Base-by-base conservation (phyloP, 2,797 vertebrate species). In the Corythornis leucogaster region DNA sequence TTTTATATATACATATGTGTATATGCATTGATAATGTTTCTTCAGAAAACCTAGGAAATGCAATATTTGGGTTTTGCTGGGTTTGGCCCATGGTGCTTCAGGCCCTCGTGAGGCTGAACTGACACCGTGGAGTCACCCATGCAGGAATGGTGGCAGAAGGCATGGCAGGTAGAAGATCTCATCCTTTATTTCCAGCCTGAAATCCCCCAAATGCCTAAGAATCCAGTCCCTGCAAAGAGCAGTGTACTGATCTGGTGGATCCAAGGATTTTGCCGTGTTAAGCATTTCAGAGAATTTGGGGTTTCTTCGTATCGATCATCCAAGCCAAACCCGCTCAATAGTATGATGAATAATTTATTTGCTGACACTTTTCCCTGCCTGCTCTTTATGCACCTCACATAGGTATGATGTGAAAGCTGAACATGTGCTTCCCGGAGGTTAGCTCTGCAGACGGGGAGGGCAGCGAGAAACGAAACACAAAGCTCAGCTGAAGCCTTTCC, bases 11-110 rank as follows among this genome's bases (percentile, higher is more conserved):
- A 10, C 8, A 12, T 2, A 38, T 19, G 50, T 43, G 12, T 21
- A 9, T 14, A 8, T 3, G 1, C 25, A 21, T 12, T 26, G 46
- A 20, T 30, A 66, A 54, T 64, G 53, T n/a, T 73, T 48, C 48
- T 67, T 12, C 71, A 68, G 64, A 22, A 88, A 70, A 53, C 26
- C 20, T 67, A 16, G 43, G 64, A 76, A 61, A 61, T 18, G 25
- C n/a, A 63, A 0, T 50, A 9, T 48, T 80, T 75, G 50, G 28
- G 4, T n/a, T 80, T 67, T 71, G 24, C 74, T 76, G 38, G 38
- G 38, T 40, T 40, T 40, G 40, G 12, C 0, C 0, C 7, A 6
- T 0, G 1, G 45, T 8, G 35, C 0, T 0, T 45, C 25, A 26
- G 33, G 58, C 35, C 68, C 24, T 25, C 8, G 31, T 0, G 0